Evolutionary conservation across 2,113 vertebrate species (phyloP), one percentile per base, ranked within the genome.

Genomic region (Dicrurus megarhynchus): DNA sequence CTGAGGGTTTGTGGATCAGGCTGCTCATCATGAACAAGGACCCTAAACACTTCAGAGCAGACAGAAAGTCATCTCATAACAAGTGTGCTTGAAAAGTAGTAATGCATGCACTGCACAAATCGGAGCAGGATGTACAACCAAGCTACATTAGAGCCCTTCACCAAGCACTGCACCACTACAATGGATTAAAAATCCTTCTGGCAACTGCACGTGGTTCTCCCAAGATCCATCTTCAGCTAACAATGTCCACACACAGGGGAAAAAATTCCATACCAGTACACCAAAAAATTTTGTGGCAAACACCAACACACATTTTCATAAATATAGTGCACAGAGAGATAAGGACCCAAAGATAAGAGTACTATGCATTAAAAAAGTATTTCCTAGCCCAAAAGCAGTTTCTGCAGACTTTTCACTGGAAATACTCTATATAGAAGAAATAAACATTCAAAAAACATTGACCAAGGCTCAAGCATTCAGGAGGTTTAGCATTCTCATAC

Each of bases 111-210:
- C 44, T 35, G 46, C 68, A 35, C 27, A 16, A 20, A 47, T 6
- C 12, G 4, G 23, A 69, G 49, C 5, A 74, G 47, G 42, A 50
- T 0, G 3, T 37, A 35, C 46, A 57, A 9, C 42, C 30, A 16
- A 56, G 26, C 47, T 9, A 4, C 13, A 1, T 14, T 6, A 37
- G 24, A 75, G 60, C n/a, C 75, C 75, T 68, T 79, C 2, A 55
- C 33, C 67, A 35, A 64, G 8, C 57, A 63, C 52, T 20, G 32
- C 68, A 81, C 15, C n/a, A 28, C 41, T 18, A 10, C 0, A 0
- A 50, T 6, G 16, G 32, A 63, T 28, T 68, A 12, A 26, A 79
- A 50, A 30, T 27, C 42, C 17, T 88, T 61, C 74, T 55, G 35
- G 24, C 16, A 57, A 44, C 39, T 70, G 10, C 15, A 42, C 27